Percentiles rank a stretch among this genome's conserved stretches.
Conservation (phyloP, 2,113 vertebrate species). For the Istiophorus platypterus region DNA sequence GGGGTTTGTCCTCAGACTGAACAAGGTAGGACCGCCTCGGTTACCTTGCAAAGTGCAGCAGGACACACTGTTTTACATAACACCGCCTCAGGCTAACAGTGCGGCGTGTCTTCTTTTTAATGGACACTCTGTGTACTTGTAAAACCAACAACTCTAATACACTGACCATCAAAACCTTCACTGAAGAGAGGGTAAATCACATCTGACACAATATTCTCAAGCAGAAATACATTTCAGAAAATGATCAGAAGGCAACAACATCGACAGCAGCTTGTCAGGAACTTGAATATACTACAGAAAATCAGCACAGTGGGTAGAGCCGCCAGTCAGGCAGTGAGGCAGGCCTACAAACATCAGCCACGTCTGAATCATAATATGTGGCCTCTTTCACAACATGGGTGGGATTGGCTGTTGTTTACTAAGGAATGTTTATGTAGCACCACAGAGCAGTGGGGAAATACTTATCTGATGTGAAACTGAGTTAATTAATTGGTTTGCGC, state of each 20-base stretch:
- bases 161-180: neutral
- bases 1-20: slow-evolving; percentile 45
- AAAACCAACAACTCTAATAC: neutral
- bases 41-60: slow-evolving; percentile 5
- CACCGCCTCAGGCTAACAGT: neutral
- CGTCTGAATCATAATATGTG: slow-evolving; percentile 67
- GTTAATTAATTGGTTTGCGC: slow-evolving; percentile 67
- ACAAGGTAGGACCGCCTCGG: slow-evolving; percentile 31
- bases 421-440: slow-evolving; percentile 77
- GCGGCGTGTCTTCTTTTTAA: neutral
- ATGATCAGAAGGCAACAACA: slow-evolving; percentile 16
- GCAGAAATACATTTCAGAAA: slow-evolving; percentile 12
- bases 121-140: neutral
- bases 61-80: neutral
- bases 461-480: slow-evolving; percentile 71
- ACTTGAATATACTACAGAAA: slow-evolving; percentile 12
- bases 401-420: slow-evolving; percentile 77
- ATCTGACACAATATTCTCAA: neutral
- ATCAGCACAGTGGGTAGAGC: slow-evolving; percentile 25
- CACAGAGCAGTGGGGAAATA: slow-evolving; percentile 67
- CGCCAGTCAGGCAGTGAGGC: slow-evolving; percentile 44
- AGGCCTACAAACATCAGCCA: slow-evolving; percentile 52
- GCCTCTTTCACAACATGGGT: slow-evolving; percentile 78
- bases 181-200: neutral
- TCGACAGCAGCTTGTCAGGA: slow-evolving; percentile 11